phyloP scores from a whole-genome alignment of 1,140 invertebrate genomes.

The Asbolus verrucosus region DNA sequence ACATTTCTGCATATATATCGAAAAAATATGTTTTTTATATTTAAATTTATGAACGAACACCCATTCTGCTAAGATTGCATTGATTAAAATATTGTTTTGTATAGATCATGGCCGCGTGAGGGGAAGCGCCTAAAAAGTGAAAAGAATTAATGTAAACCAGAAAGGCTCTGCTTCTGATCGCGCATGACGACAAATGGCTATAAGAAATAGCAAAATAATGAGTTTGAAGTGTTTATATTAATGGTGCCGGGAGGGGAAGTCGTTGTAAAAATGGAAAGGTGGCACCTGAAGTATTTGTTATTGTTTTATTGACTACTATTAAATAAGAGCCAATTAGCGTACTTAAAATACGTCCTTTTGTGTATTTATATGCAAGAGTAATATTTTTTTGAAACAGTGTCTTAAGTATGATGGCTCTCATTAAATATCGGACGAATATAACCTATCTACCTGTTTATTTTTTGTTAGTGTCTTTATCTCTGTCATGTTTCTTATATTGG shows the following conservation, averaged over 20 bases:
- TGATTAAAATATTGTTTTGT: no score
- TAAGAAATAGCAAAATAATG: no score
- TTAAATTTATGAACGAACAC: no score
- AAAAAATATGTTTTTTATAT: no score
- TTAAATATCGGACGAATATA: conserved; percentile 48
- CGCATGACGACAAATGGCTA: no score
- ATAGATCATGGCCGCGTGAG: no score
- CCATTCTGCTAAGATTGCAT: no score
- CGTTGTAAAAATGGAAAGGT: not conserved
- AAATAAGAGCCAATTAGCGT: no score
- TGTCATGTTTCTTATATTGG: conserved; percentile 40
- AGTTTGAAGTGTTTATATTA: conserved; percentile 23
- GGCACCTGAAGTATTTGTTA: not conserved
- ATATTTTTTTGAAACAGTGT: conserved; percentile 32
- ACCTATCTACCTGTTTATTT: conserved; percentile 52
- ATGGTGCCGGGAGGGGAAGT: conserved; percentile 4
- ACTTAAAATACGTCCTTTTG: conserved; percentile 7
- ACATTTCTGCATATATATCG: no score
- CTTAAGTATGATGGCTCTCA: conserved; percentile 49
- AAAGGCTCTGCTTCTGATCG: no score
- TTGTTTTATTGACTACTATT: conserved; percentile 3
- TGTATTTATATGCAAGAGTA: conserved; percentile 30
- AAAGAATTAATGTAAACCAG: no score
- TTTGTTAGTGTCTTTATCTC: conserved; percentile 42
- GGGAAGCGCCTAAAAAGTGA: no score